Evolutionary conservation across 2,113 vertebrate genomes (phyloP).

Genomic region (Silurus asotus): DNA sequence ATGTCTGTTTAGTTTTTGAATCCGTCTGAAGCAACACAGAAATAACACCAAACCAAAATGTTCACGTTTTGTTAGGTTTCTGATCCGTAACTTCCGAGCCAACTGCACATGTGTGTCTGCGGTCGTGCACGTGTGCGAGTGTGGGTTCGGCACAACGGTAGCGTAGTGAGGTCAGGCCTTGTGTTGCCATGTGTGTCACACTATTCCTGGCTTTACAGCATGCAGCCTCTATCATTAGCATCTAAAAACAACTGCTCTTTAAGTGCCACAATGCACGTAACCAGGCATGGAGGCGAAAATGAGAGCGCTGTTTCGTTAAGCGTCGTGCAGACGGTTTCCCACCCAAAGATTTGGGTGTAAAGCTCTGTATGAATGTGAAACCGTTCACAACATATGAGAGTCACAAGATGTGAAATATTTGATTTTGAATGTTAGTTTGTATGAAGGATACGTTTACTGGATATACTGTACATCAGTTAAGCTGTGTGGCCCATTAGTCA

Average conservation of each 20-base stretch:
- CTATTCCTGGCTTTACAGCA: constrained; percentile 65
- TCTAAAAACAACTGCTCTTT: constrained; percentile 63
- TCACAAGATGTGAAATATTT: neutral
- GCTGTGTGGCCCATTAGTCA: neutral
- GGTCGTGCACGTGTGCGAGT: neutral
- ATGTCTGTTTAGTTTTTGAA: constrained; percentile 39
- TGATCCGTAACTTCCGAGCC: constrained; percentile 6
- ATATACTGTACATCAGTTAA: neutral
- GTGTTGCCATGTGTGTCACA: constrained; percentile 48
- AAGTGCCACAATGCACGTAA: constrained; percentile 61
- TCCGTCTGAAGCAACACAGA: constrained; percentile 44
- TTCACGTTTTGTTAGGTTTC: constrained; percentile 33
- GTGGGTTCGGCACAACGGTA: neutral
- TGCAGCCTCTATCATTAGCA: constrained; percentile 67
- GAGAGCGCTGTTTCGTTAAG: constrained; percentile 67
- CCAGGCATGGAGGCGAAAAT: constrained; percentile 72
- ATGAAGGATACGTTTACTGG: neutral
- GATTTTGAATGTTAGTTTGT: neutral
- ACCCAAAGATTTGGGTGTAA: constrained; percentile 32
- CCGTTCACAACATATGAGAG: neutral
- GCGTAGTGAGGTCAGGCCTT: constrained; percentile 18
- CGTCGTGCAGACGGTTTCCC: constrained; percentile 70
- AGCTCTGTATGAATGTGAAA: neutral
- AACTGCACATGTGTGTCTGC: constrained; percentile 10
- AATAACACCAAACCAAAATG: constrained; percentile 55